Percentiles rank a stretch among this genome's conserved stretches.
Evolutionary conservation across 2,888 invertebrate genomes (phyloP).

Genomic region (Parnassius apollo): DNA sequence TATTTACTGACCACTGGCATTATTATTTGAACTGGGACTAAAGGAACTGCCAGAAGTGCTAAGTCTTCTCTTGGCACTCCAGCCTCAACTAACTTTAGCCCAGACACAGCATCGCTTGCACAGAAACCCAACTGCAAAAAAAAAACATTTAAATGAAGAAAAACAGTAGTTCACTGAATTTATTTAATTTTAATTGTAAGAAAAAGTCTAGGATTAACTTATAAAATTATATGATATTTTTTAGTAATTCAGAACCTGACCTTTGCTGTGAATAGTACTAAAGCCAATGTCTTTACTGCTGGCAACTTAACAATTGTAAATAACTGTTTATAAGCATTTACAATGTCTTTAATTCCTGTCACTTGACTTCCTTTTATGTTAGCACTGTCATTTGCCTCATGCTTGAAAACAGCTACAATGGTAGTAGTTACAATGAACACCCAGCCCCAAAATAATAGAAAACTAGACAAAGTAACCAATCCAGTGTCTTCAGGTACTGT

Average conservation of each 20-base stretch:
- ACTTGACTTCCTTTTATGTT: slow-evolving; percentile 50
- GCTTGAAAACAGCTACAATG: slow-evolving; percentile 92
- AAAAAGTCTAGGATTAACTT: neutral
- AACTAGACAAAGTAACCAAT: slow-evolving; percentile 87
- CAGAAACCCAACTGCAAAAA: slow-evolving; percentile 92
- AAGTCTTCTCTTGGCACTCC: slow-evolving; percentile 98
- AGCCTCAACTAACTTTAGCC: slow-evolving; percentile 96
- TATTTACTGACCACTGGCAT: slow-evolving; percentile 89
- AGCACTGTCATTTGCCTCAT: slow-evolving; percentile 82
- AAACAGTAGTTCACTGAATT: too few species aligned
- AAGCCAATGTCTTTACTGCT: slow-evolving; percentile 88
- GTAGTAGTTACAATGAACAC: slow-evolving; percentile 95
- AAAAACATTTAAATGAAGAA: neutral
- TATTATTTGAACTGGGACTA: slow-evolving; percentile 96
- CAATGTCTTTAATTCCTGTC: slow-evolving; percentile 65
- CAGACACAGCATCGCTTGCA: slow-evolving; percentile 96
- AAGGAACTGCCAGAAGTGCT: slow-evolving; percentile 94
- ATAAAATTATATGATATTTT: too few species aligned
- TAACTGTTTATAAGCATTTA: slow-evolving; percentile 90
- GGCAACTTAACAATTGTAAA: slow-evolving; percentile 91
- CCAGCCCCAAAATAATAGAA: slow-evolving; percentile 97
- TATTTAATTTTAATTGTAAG: too few species aligned
- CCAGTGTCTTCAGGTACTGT: slow-evolving; percentile 86
- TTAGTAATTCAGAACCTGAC: slow-evolving; percentile 64
- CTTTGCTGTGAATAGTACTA: slow-evolving; percentile 94